Evolutionary conservation across 1,140 invertebrate species (phyloP).

Genomic region (Penaeus vannamei): DNA sequence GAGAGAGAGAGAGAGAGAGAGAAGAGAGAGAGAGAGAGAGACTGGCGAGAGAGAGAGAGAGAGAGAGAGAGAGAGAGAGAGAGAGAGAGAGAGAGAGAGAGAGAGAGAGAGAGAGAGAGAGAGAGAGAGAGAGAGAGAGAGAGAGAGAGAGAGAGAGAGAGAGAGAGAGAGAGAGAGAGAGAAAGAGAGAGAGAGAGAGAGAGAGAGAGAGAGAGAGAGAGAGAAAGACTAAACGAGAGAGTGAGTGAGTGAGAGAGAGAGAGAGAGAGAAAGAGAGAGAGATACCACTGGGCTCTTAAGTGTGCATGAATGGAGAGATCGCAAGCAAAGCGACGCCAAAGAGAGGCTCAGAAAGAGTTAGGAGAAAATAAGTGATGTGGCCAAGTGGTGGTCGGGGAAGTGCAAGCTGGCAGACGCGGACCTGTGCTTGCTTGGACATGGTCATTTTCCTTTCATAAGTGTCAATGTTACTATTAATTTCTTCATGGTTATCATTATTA

Average conservation of each 20-base stretch:
- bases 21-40: constrained; percentile 23
- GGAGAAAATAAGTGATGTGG: too few species aligned
- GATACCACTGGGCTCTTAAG: background rate
- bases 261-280: background rate
- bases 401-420: too few species aligned
- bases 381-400: too few species aligned
- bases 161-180: constrained; percentile 24
- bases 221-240: background rate
- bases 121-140: too few species aligned
- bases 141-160: too few species aligned
- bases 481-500: too few species aligned
- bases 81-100: constrained; percentile 30
- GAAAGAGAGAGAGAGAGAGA: constrained; percentile 31
- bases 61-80: constrained; percentile 29
- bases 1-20: constrained; percentile 30
- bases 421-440: too few species aligned
- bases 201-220: constrained; percentile 18
- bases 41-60: background rate
- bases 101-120: background rate
- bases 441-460: too few species aligned
- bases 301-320: too few species aligned
- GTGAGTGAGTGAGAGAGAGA: background rate
- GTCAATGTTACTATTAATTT: too few species aligned
- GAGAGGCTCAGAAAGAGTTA: too few species aligned
- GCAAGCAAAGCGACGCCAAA: too few species aligned